Conservation (phyloP, 2,797 vertebrate species). For the Telmatherina bonti region DNA sequence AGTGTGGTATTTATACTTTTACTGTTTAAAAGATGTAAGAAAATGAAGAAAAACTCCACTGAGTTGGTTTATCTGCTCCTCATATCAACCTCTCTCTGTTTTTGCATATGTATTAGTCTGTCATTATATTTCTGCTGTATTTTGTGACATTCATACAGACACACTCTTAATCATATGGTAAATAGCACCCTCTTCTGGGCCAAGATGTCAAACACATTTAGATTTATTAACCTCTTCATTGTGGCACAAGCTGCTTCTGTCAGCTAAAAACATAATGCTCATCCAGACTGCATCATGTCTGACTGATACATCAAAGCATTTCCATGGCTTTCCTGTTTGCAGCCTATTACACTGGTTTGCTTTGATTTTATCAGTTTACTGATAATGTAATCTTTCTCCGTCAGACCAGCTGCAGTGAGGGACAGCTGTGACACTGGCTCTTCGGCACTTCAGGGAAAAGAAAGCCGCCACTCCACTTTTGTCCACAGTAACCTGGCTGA, state of each 20-base stretch:
- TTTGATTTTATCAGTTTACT: conserved; percentile 14
- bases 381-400: background rate
- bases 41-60: too few relatives aligned
- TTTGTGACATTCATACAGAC: background rate
- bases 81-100: background rate
- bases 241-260: background rate
- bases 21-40: background rate
- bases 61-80: too few relatives aligned
- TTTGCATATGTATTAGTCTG: background rate
- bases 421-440: conserved; percentile 72
- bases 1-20: background rate
- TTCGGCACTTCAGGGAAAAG: conserved; percentile 22
- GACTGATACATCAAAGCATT: background rate
- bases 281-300: conserved; percentile 5
- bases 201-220: conserved; percentile 1
- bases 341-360: conserved; percentile 36
- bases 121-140: background rate
- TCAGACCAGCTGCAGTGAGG: conserved; percentile 71
- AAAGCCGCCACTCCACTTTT: conserved; percentile 30
- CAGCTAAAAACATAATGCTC: conserved; percentile 1
- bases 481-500: conserved; percentile 33
- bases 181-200: conserved; percentile 65
- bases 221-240: conserved; percentile 31
- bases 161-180: background rate
- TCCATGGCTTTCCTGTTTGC: conserved; percentile 6